Percentiles rank a stretch among this genome's conserved stretches.
Evolutionary conservation across 2,888 invertebrate species (phyloP).

Genomic region (Marasmarcha lunaedactyla): DNA sequence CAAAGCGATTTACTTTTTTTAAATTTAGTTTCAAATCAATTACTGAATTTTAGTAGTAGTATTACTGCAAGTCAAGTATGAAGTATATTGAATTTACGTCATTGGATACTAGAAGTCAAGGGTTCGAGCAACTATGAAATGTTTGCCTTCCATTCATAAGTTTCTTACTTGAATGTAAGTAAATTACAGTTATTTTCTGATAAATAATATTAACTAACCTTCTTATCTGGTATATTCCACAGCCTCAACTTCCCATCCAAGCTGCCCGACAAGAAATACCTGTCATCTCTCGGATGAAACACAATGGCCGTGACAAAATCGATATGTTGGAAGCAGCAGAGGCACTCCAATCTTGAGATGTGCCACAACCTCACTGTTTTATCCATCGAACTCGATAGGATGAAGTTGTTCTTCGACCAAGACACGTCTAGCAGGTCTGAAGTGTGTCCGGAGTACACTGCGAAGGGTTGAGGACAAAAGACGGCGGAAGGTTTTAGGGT

Average conservation of each 20-base stretch:
- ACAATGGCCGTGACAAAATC: conserved; percentile 99
- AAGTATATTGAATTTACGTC: no score
- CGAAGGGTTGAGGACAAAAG: conserved; percentile 92
- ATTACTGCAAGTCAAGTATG: no score
- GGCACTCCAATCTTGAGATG: conserved; percentile 94
- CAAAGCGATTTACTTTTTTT: no score
- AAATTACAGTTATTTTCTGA: no score
- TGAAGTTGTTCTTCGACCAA: conserved; percentile 99
- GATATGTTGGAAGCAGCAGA: conserved; percentile 98
- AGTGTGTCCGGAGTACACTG: conserved; percentile 93
- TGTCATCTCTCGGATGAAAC: conserved; percentile 93
- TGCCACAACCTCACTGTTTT: conserved; percentile 97
- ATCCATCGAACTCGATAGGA: conserved; percentile 98
- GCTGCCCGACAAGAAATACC: conserved; percentile 96
- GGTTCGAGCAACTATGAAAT: no score
- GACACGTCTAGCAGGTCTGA: conserved; percentile 96
- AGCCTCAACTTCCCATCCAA: conserved; percentile 97
- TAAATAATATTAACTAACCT: conserved; percentile 46
- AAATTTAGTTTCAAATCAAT: no score
- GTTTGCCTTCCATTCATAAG: no score
- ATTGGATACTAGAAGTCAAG: no score
- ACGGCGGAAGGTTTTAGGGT: conserved; percentile 74
- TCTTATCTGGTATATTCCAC: conserved; percentile 99
- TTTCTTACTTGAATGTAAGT: no score
- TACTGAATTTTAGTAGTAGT: no score